Evolutionary conservation across 2,888 invertebrate genomes (phyloP).

Genomic region (Rhopalosiphum nymphaeae): DNA sequence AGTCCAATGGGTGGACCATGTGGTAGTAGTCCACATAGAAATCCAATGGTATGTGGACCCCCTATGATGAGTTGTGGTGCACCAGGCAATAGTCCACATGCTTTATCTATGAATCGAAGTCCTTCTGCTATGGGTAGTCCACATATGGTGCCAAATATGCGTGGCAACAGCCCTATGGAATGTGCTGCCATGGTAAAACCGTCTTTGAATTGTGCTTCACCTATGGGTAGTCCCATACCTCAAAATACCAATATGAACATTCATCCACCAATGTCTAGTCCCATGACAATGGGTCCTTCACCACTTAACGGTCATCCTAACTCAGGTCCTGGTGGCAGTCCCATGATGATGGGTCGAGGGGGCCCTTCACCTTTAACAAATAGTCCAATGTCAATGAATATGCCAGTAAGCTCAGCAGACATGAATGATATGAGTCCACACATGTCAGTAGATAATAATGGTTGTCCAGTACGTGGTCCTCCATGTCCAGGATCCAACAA

Average conservation of each 20-base stretch:
- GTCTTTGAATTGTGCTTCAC: slow-evolving; percentile 72
- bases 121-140: slow-evolving; percentile 68
- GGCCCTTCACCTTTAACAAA: slow-evolving; percentile 70
- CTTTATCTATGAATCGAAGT: slow-evolving; percentile 67
- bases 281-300: slow-evolving; percentile 71
- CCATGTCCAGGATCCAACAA: slow-evolving; percentile 60
- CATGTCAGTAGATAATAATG: slow-evolving; percentile 57
- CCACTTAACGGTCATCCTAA: slow-evolving; percentile 71
- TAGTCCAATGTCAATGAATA: slow-evolving; percentile 63
- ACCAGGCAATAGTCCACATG: slow-evolving; percentile 72
- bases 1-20: slow-evolving; percentile 71
- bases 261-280: slow-evolving; percentile 76
- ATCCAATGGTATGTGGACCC: slow-evolving; percentile 70
- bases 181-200: slow-evolving; percentile 67
- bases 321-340: slow-evolving; percentile 60
- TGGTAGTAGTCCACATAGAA: slow-evolving; percentile 67
- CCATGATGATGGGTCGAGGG: slow-evolving; percentile 68
- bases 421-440: slow-evolving; percentile 58
- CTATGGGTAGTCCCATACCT: slow-evolving; percentile 80
- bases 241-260: slow-evolving; percentile 72
- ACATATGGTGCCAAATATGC: slow-evolving; percentile 68
- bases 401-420: slow-evolving; percentile 58
- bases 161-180: slow-evolving; percentile 72
- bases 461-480: slow-evolving; percentile 49
- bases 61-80: slow-evolving; percentile 78